These are phyloP conservation scores for Benitochromis conjunctus DNA, from an alignment of 2,113 vertebrate genomes.

Conservation along the genomic window DNA sequence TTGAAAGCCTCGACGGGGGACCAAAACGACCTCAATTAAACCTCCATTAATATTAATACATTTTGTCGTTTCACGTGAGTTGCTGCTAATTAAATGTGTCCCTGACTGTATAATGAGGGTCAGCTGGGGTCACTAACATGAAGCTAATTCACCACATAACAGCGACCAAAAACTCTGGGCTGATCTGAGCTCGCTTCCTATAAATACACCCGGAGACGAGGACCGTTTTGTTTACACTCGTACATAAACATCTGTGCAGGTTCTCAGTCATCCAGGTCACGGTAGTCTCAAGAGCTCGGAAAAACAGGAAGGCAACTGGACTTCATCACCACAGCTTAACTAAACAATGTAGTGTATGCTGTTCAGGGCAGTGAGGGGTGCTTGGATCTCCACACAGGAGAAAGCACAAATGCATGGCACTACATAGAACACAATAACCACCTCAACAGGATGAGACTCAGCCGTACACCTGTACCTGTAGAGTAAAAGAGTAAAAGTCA, in stretches of 20 bases:
- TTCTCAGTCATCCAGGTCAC: background rate
- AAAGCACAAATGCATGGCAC: background rate
- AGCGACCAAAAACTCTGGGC: conserved; percentile 12
- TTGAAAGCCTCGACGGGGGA: conserved; percentile 66
- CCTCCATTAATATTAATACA: conserved; percentile 73
- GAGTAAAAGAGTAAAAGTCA: too few species aligned
- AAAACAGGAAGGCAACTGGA: background rate
- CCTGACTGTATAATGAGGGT: conserved; percentile 68
- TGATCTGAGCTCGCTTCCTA: background rate
- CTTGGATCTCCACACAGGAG: background rate
- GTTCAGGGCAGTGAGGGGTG: background rate
- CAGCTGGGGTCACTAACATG: conserved; percentile 48
- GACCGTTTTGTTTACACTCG: background rate
- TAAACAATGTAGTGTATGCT: background rate
- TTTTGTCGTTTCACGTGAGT: conserved; percentile 71
- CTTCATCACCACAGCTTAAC: background rate
- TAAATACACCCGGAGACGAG: conserved; percentile 10
- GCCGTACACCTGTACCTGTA: too few species aligned
- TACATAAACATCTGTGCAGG: background rate
- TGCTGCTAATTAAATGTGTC: conserved; percentile 71
- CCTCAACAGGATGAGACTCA: too few species aligned
- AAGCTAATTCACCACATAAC: conserved; percentile 60
- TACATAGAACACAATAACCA: too few species aligned
- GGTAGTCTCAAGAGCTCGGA: background rate
- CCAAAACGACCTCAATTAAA: conserved; percentile 73